A percentile compares a stretch with the other conserved stretches of the same genome.
Conservation (phyloP, 92 coral and sea anemone species). For the Zoanthus sansibaricus region DNA sequence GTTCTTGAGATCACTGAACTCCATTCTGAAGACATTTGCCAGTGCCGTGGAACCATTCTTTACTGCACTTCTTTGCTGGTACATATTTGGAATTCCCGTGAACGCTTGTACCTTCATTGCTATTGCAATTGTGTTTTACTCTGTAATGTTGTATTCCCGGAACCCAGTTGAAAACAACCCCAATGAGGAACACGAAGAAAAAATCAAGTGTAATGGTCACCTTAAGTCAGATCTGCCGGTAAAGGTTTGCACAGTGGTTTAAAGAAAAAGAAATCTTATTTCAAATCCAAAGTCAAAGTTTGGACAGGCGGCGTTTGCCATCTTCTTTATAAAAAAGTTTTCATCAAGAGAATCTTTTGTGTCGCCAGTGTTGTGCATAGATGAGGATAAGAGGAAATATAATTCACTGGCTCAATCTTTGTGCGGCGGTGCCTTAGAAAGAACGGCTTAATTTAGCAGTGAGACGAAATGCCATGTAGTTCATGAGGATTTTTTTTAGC, state of each 20-base stretch:
- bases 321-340: too few species aligned
- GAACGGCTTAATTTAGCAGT: too few species aligned
- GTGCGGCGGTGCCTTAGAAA: too few species aligned
- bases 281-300: background rate
- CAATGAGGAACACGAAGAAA: constrained; percentile 34
- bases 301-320: too few species aligned
- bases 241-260: background rate
- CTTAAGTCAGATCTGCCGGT: background rate
- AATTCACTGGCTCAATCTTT: too few species aligned
- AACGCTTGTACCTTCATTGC: constrained; percentile 87
- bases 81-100: constrained; percentile 94
- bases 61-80: constrained; percentile 92
- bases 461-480: too few species aligned
- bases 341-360: too few species aligned
- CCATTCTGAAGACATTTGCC: constrained; percentile 96
- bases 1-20: constrained; percentile 84
- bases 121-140: constrained; percentile 82
- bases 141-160: constrained; percentile 83
- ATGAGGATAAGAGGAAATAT: too few species aligned
- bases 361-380: too few species aligned
- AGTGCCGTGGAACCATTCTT: constrained; percentile 96
- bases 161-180: constrained; percentile 90
- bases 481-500: too few species aligned
- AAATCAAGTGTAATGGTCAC: background rate
- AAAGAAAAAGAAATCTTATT: background rate